phyloP scores from a whole-genome alignment of 2,113 vertebrate species.

The Cynocephalus volans region DNA sequence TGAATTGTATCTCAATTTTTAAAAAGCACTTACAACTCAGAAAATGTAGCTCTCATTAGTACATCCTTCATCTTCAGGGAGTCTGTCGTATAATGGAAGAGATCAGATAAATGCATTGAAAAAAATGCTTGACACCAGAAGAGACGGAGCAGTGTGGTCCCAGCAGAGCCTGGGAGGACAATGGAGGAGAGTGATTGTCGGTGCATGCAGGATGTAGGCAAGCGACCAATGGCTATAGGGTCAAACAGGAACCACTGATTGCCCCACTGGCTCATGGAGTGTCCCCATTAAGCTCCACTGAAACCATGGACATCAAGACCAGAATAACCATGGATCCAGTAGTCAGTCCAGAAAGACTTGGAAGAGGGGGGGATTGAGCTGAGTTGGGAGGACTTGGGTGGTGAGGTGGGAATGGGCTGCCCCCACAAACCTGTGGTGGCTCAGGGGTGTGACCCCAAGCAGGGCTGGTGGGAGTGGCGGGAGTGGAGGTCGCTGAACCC shows the following conservation, averaged over 20 bases:
- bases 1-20: neutral
- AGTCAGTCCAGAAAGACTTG: neutral
- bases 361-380: neutral
- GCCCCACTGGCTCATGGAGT: neutral
- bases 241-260: neutral
- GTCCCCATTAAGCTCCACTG: neutral
- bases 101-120: neutral
- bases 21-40: slow-evolving; percentile 37
- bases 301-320: neutral
- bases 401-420: neutral
- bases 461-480: too few species aligned
- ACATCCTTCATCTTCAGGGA: neutral
- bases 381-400: neutral
- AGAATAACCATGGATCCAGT: neutral
- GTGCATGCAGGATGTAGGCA: rapidly evolving
- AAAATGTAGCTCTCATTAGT: neutral
- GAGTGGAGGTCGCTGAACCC: neutral
- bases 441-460: neutral
- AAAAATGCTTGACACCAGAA: neutral
- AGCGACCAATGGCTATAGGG: neutral
- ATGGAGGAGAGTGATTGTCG: neutral
- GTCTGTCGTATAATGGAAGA: neutral
- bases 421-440: neutral
- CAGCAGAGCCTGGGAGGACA: neutral
- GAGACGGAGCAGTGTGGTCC: neutral